Conservation (phyloP, 1,140 invertebrate species). For the Drosophila lacertosa region DNA sequence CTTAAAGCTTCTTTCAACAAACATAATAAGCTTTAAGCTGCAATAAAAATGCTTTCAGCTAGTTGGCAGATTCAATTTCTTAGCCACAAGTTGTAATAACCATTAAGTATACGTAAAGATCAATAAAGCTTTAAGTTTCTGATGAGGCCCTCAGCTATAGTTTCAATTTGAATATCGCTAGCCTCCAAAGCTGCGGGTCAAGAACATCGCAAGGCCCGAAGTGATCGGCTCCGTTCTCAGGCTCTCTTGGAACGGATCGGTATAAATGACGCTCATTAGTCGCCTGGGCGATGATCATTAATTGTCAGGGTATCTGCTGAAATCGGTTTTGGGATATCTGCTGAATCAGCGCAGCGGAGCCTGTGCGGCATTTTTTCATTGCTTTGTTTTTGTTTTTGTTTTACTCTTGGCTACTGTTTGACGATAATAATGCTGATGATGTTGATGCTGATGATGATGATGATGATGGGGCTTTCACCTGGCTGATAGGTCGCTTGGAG, state of each 20-base stretch:
- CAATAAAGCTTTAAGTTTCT: too few relatives aligned
- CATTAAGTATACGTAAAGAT: too few relatives aligned
- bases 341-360: slow-evolving; percentile 5
- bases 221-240: background rate
- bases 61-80: too few relatives aligned
- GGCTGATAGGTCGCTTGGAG: slow-evolving; percentile 8
- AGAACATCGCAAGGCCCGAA: slow-evolving; percentile 24
- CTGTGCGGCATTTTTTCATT: slow-evolving; percentile 27
- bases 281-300: slow-evolving; percentile 53
- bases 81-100: too few relatives aligned
- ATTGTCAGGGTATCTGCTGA: slow-evolving; percentile 55
- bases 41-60: too few relatives aligned
- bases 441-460: slow-evolving; percentile 11
- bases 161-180: slow-evolving; percentile 2
- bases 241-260: background rate
- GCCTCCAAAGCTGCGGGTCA: slow-evolving; percentile 23
- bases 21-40: too few relatives aligned
- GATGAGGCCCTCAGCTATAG: too few relatives aligned
- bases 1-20: too few relatives aligned
- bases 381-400: background rate
- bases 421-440: slow-evolving; percentile 1
- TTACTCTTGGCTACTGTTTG: slow-evolving; percentile 35
- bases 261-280: slow-evolving; percentile 67
- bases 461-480: slow-evolving; percentile 61
- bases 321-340: slow-evolving; percentile 5